These are phyloP conservation scores for Graphium colonna DNA, from an alignment of 2,888 invertebrate genomes.

Conservation along the genomic window DNA sequence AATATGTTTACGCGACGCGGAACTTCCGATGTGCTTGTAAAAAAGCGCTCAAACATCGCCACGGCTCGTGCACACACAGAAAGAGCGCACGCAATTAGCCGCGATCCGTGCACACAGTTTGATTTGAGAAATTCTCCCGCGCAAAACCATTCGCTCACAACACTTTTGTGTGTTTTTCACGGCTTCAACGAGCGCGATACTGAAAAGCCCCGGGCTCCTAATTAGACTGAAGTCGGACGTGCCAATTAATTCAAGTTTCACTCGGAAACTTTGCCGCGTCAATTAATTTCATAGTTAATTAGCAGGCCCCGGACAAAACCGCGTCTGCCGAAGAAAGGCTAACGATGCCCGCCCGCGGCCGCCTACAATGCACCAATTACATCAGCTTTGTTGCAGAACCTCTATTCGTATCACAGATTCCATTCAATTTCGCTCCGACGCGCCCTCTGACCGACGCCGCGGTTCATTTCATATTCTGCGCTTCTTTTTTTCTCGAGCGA, in stretches of 20 bases:
- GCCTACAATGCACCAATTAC: slow-evolving; percentile 75
- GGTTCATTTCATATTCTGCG: slow-evolving; percentile 30
- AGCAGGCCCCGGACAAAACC: slow-evolving; percentile 73
- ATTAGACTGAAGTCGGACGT: slow-evolving; percentile 79
- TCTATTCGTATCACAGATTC: slow-evolving; percentile 37
- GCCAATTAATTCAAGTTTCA: slow-evolving; percentile 81
- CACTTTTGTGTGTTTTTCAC: slow-evolving; percentile 77
- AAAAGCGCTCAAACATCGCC: slow-evolving; percentile 9
- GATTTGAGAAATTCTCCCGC: slow-evolving; percentile 42
- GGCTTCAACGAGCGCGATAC: slow-evolving; percentile 71
- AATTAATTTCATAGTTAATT: slow-evolving; percentile 81
- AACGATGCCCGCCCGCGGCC: slow-evolving; percentile 68
- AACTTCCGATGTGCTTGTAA: slow-evolving; percentile 18
- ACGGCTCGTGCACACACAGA: slow-evolving; percentile 26
- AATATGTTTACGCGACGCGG: slow-evolving; percentile 1
- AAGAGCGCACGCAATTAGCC: slow-evolving; percentile 42
- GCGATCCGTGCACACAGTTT: slow-evolving; percentile 33
- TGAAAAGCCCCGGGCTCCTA: slow-evolving; percentile 79
- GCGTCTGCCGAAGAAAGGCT: slow-evolving; percentile 73
- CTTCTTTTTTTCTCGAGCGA: slow-evolving; percentile 13
- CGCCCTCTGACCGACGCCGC: slow-evolving; percentile 42
- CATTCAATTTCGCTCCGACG: slow-evolving; percentile 38
- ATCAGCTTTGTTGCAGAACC: slow-evolving; percentile 56
- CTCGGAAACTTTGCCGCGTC: slow-evolving; percentile 79
- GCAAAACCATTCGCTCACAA: slow-evolving; percentile 56